Conservation (phyloP, 2,888 invertebrate species). For the Sphaerophoria taeniata region DNA sequence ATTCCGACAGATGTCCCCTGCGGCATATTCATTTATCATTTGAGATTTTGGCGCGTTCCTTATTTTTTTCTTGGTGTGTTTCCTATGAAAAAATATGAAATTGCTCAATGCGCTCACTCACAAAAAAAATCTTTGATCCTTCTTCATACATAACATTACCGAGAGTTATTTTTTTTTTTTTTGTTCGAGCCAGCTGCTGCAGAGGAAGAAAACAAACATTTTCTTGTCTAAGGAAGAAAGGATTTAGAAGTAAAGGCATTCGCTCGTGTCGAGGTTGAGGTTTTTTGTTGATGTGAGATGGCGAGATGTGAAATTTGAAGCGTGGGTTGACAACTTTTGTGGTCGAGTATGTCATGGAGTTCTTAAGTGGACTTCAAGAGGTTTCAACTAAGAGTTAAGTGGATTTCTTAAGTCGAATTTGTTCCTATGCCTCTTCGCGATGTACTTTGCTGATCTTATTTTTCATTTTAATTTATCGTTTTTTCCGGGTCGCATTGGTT, state of each 20-base stretch:
- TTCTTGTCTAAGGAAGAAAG: constrained; percentile 1
- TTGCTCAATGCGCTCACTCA: constrained; percentile 48
- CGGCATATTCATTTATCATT: constrained; percentile 51
- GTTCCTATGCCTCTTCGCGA: no score
- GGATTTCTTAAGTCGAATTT: neutral
- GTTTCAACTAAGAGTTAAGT: neutral
- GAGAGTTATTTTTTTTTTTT: constrained; percentile 38
- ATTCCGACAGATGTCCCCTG: constrained; percentile 66
- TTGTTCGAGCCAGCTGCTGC: constrained; percentile 8
- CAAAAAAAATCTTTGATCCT: constrained; percentile 8
- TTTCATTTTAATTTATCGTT: no score
- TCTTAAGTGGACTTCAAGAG: constrained; percentile 43
- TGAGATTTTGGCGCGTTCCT: constrained; percentile 28
- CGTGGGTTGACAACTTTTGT: constrained; percentile 41
- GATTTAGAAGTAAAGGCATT: neutral
- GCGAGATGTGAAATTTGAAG: constrained; percentile 6
- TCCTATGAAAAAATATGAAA: constrained; percentile 27
- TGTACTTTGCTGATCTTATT: no score
- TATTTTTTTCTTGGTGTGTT: constrained; percentile 10
- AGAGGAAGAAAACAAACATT: neutral
- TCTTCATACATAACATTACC: constrained; percentile 20
- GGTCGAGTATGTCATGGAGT: constrained; percentile 47
- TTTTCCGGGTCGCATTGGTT: no score
- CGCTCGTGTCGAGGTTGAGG: no score
- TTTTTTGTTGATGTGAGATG: neutral